Conservation (phyloP, 2,888 invertebrate species). For the Busseola fusca region DNA sequence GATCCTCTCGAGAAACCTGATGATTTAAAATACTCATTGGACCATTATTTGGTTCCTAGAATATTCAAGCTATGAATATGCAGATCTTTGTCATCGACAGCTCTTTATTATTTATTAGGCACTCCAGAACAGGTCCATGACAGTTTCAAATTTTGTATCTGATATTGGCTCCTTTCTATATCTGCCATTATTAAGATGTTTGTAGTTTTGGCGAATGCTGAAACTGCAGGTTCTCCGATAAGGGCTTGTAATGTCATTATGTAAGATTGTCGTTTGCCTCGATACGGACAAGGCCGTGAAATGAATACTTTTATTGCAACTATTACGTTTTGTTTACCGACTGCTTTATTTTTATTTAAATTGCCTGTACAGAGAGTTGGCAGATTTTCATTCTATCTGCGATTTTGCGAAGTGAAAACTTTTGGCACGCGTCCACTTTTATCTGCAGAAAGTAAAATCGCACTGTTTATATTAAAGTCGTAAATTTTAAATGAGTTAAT, state of each 20-base stretch:
- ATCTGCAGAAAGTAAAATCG: constrained; percentile 46
- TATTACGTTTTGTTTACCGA: constrained; percentile 9
- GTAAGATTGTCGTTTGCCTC: constrained; percentile 6
- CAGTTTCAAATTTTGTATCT: neutral
- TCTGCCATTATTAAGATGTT: too few species aligned
- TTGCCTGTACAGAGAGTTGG: constrained; percentile 28
- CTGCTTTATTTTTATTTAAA: constrained; percentile 30
- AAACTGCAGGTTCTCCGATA: neutral
- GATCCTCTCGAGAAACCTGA: constrained; percentile 3
- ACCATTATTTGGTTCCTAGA: neutral
- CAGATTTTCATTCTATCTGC: constrained; percentile 46
- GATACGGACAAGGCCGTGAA: constrained; percentile 5
- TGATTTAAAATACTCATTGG: constrained; percentile 2
- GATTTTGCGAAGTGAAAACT: constrained; percentile 47
- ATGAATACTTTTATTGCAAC: constrained; percentile 11
- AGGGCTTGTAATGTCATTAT: neutral
- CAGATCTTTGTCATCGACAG: neutral
- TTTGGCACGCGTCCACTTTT: constrained; percentile 56
- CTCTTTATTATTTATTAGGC: neutral
- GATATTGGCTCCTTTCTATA: too few species aligned
- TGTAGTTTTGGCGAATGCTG: neutral
- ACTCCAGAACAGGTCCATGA: neutral
- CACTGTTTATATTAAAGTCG: constrained; percentile 1
- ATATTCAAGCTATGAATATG: neutral
- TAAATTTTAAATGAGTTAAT: constrained; percentile 4